A percentile compares a stretch with the other conserved stretches of the same genome.
phyloP scores from a whole-genome alignment of 2,888 invertebrate genomes.

The Tridacna gigas region DNA sequence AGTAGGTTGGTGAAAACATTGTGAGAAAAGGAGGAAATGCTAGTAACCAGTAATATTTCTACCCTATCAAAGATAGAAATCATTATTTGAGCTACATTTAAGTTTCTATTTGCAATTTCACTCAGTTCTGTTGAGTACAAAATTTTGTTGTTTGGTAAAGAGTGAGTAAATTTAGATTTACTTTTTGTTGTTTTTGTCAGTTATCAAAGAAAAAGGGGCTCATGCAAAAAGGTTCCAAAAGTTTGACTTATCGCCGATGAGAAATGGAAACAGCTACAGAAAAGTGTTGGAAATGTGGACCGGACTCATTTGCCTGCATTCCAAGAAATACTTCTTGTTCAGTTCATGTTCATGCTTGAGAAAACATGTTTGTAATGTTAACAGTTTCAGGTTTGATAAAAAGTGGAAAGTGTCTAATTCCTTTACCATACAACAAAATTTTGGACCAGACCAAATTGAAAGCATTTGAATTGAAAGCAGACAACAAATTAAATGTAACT shows the following conservation, averaged over 20 bases:
- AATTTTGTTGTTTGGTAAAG: not conserved
- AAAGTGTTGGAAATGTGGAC: too few relatives aligned
- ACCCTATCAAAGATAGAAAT: not conserved
- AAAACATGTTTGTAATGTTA: too few relatives aligned
- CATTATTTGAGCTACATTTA: not conserved
- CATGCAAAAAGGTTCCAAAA: slow-evolving; percentile 4
- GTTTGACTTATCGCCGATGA: slow-evolving; percentile 17
- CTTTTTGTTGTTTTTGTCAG: slow-evolving; percentile 10
- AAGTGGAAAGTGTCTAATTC: too few relatives aligned
- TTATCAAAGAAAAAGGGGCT: slow-evolving; percentile 13
- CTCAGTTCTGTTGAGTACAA: not conserved
- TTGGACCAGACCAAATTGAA: too few relatives aligned
- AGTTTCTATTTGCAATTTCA: not conserved
- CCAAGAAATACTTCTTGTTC: too few relatives aligned
- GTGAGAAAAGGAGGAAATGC: not conserved
- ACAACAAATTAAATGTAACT: too few relatives aligned
- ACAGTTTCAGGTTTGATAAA: too few relatives aligned
- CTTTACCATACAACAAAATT: too few relatives aligned
- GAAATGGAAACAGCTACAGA: not conserved
- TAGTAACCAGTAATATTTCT: not conserved
- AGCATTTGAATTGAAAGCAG: too few relatives aligned
- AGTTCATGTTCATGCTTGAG: too few relatives aligned
- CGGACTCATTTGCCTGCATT: too few relatives aligned
- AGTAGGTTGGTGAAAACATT: not conserved
- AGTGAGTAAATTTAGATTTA: not conserved